A percentile compares a stretch with the other conserved stretches of the same genome.
Conservation (phyloP, 2,113 vertebrate genomes). For the Callocephalon fimbriatum region DNA sequence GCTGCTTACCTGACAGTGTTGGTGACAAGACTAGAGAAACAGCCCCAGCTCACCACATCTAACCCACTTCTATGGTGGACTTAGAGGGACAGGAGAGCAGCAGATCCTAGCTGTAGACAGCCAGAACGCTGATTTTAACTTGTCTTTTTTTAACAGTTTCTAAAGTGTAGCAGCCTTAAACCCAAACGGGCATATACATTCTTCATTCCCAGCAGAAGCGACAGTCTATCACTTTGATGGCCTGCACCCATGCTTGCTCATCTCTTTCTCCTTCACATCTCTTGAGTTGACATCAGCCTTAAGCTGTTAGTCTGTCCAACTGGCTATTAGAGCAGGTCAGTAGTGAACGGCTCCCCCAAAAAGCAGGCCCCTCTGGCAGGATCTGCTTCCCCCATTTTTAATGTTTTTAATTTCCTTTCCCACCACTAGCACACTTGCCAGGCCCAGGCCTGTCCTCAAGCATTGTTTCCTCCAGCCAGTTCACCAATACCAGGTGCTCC, state of each 20-base stretch:
- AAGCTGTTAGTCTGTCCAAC: not conserved
- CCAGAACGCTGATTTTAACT: not conserved
- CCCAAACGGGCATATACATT: rapidly evolving
- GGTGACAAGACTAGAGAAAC: not conserved
- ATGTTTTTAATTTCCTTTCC: not conserved
- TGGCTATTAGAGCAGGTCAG: rapidly evolving
- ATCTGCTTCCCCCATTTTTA: rapidly evolving
- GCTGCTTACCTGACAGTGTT: rapidly evolving
- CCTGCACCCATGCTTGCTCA: too few species aligned
- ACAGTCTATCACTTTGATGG: not conserved
- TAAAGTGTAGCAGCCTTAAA: not conserved
- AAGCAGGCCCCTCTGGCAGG: not conserved
- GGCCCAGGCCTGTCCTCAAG: not conserved
- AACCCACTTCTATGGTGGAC: not conserved
- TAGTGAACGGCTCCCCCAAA: not conserved
- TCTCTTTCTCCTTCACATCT: not conserved
- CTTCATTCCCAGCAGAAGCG: rapidly evolving
- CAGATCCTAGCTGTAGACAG: not conserved
- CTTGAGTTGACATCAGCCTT: not conserved
- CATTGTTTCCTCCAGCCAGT: not conserved
- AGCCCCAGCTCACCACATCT: not conserved
- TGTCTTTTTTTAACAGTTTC: not conserved
- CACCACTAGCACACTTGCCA: not conserved
- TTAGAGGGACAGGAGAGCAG: not conserved
- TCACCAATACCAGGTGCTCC: not conserved